Conservation (phyloP, 2,113 vertebrate species). For the Anhinga anhinga region DNA sequence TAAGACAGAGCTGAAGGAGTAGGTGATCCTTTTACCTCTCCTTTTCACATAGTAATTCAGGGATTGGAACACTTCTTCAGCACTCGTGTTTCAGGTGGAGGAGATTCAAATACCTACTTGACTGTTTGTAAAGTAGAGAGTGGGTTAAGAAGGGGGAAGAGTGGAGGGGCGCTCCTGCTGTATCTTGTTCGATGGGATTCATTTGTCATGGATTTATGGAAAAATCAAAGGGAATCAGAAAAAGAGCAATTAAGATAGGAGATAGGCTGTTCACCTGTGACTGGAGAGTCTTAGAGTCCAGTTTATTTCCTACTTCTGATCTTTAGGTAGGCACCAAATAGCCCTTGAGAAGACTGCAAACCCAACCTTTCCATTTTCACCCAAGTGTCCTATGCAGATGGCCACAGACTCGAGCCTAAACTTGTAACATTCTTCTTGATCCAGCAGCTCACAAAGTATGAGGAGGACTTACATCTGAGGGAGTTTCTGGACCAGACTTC, state of each 20-base stretch:
- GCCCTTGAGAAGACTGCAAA: neutral
- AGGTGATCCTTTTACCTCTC: neutral
- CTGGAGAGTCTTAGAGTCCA: neutral
- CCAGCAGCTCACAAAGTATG: neutral
- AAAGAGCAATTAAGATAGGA: neutral
- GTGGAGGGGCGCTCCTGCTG: neutral
- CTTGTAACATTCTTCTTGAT: neutral
- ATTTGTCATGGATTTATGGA: neutral
- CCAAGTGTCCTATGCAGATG: neutral
- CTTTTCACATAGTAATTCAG: neutral
- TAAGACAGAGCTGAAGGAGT: neutral
- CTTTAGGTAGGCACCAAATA: neutral
- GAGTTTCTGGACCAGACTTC: neutral
- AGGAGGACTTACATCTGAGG: neutral
- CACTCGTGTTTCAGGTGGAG: neutral
- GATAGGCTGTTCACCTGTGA: neutral
- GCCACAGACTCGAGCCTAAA: neutral
- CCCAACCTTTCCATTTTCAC: neutral
- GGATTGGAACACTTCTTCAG: neutral
- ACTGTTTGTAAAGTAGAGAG: neutral
- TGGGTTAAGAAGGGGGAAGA: neutral
- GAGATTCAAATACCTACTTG: neutral
- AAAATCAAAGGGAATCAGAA: neutral
- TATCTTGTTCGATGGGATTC: neutral
- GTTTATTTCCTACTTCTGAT: neutral